Evolutionary conservation across 1,140 invertebrate species (phyloP).

Genomic region (Proales similis): DNA sequence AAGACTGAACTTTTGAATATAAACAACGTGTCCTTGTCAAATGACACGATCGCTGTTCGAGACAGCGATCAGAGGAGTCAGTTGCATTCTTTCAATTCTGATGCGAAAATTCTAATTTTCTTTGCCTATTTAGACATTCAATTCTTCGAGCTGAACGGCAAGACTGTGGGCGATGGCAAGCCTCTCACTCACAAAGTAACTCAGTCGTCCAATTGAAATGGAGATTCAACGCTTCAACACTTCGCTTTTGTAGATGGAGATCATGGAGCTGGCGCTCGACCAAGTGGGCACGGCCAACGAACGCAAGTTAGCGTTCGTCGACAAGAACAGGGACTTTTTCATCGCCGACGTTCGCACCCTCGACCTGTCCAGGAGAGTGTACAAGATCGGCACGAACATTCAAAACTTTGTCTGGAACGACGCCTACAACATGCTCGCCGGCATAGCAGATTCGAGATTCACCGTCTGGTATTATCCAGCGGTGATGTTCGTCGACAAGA

Average conservation of each 20-base stretch:
- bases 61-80: conserved; percentile 53
- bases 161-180: conserved; percentile 64
- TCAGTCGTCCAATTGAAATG: neutral
- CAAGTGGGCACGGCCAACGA: conserved; percentile 65
- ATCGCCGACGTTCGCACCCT: conserved; percentile 4
- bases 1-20: conserved; percentile 61
- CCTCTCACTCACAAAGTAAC: conserved; percentile 56
- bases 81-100: neutral
- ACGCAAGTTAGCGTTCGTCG: conserved; percentile 68
- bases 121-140: conserved; percentile 64
- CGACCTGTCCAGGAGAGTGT: neutral
- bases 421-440: conserved; percentile 71
- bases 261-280: conserved; percentile 68
- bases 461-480: conserved; percentile 78
- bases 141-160: conserved; percentile 71
- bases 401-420: conserved; percentile 73
- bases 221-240: conserved; percentile 14
- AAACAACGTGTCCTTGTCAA: conserved; percentile 65
- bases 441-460: conserved; percentile 69
- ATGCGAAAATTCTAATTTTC: conserved; percentile 37
- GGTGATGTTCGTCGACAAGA: conserved; percentile 66
- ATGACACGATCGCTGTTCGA: conserved; percentile 72
- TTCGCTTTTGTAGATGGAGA: conserved; percentile 59
- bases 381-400: conserved; percentile 57
- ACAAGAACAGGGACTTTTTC: conserved; percentile 68